Conservation (phyloP, 2,113 vertebrate genomes). For the Syngnathoides biaculeatus region DNA sequence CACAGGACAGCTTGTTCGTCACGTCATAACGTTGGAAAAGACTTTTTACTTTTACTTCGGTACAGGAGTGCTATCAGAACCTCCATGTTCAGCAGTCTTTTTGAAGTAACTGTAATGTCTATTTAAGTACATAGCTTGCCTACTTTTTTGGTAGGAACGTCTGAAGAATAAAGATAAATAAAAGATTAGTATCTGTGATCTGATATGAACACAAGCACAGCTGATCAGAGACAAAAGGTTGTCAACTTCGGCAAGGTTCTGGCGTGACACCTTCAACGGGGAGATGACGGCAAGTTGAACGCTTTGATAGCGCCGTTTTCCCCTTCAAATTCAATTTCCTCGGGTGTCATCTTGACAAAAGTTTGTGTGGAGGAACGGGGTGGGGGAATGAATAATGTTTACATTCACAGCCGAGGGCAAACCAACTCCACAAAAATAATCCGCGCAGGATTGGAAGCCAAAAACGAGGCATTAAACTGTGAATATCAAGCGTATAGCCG, state of each 20-base stretch:
- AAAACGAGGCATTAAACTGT: background rate
- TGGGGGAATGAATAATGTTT: constrained; percentile 1
- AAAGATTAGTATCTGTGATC: constrained; percentile 18
- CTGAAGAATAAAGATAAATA: constrained; percentile 8
- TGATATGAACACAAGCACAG: constrained; percentile 22
- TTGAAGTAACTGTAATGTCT: no score
- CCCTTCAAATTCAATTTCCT: background rate
- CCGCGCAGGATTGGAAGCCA: constrained; percentile 13
- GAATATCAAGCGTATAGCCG: constrained; percentile 3
- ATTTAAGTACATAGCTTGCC: no score
- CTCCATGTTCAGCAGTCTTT: background rate
- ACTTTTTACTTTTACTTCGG: no score
- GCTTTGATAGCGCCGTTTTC: constrained; percentile 8
- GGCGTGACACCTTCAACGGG: constrained; percentile 14
- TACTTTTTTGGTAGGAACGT: background rate
- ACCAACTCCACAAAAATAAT: constrained; percentile 50
- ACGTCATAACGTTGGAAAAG: no score
- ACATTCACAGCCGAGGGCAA: constrained; percentile 39
- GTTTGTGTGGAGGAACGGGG: no score
- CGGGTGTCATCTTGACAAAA: constrained; percentile 13
- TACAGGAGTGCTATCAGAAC: no score
- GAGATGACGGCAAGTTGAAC: constrained; percentile 32
- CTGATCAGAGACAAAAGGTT: constrained; percentile 29
- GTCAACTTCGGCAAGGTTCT: constrained; percentile 1
- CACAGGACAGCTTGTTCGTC: no score